phyloP scores from a whole-genome alignment of 2,888 invertebrate species.

The Papilio gigon region DNA sequence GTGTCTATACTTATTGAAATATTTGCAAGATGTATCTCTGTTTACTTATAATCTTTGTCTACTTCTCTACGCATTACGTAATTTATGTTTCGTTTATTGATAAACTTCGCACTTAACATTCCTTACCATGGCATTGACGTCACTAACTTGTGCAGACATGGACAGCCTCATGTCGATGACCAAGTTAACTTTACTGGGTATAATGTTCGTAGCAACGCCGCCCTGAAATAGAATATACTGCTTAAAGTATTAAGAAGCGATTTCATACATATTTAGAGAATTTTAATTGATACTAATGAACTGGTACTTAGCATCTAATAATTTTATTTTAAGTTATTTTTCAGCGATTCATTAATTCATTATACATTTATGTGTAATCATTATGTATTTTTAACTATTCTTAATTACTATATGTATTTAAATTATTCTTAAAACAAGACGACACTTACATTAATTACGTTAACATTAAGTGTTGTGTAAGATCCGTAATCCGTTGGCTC shows the following conservation, averaged over 20 bases:
- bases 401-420: background rate
- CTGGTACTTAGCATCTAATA: too few species aligned
- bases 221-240: constrained; percentile 56
- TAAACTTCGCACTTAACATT: background rate
- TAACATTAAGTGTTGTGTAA: constrained; percentile 62
- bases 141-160: constrained; percentile 49
- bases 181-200: constrained; percentile 55
- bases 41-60: background rate
- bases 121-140: constrained; percentile 59
- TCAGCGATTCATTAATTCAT: background rate
- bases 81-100: background rate
- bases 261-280: too few species aligned
- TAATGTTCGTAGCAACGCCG: constrained; percentile 60
- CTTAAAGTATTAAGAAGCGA: too few species aligned
- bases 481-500: constrained; percentile 50
- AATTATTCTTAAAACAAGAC: background rate
- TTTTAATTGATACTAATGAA: too few species aligned
- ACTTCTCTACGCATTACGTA: background rate
- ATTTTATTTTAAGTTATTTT: too few species aligned
- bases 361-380: background rate
- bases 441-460: constrained; percentile 59
- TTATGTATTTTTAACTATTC: background rate
- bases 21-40: too few species aligned
- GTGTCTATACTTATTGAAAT: too few species aligned
- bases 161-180: constrained; percentile 64